Conservation (phyloP, 2,888 invertebrate genomes). For the Erebia palarica region DNA sequence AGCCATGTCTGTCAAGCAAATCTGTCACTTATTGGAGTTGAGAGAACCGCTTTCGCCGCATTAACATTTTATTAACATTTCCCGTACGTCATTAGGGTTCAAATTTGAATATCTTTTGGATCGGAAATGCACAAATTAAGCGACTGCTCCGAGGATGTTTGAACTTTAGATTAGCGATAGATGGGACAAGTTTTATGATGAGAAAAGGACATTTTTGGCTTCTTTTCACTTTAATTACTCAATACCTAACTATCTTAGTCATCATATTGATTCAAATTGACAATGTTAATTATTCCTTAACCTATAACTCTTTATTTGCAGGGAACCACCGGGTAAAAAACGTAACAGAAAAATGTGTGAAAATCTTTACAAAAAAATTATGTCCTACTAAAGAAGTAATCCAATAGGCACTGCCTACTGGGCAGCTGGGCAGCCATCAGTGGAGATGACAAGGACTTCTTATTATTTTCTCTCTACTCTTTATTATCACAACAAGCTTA, state of each 20-base stretch:
- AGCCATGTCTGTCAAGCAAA: constrained; percentile 78
- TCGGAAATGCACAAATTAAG: constrained; percentile 83
- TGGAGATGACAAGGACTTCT: too few species aligned
- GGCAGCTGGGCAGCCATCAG: too few species aligned
- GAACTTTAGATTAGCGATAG: neutral
- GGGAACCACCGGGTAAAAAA: neutral
- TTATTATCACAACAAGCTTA: too few species aligned
- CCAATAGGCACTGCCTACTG: too few species aligned
- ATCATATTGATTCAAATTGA: neutral
- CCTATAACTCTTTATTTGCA: neutral
- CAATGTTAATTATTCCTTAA: neutral
- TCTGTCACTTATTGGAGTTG: constrained; percentile 77
- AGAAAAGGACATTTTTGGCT: neutral
- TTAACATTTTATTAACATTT: constrained; percentile 83
- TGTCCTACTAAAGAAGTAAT: too few species aligned
- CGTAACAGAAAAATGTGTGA: too few species aligned
- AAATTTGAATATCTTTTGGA: constrained; percentile 80
- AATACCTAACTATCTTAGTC: neutral
- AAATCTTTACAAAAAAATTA: too few species aligned
- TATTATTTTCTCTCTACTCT: too few species aligned
- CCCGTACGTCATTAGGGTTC: constrained; percentile 78
- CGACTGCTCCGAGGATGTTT: constrained; percentile 44
- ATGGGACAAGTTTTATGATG: neutral
- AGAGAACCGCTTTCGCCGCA: constrained; percentile 73
- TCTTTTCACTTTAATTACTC: neutral